Percentiles rank a stretch among this genome's conserved stretches.
phyloP scores from a whole-genome alignment of 2,113 vertebrate genomes.

The Corydoras maculifer region DNA sequence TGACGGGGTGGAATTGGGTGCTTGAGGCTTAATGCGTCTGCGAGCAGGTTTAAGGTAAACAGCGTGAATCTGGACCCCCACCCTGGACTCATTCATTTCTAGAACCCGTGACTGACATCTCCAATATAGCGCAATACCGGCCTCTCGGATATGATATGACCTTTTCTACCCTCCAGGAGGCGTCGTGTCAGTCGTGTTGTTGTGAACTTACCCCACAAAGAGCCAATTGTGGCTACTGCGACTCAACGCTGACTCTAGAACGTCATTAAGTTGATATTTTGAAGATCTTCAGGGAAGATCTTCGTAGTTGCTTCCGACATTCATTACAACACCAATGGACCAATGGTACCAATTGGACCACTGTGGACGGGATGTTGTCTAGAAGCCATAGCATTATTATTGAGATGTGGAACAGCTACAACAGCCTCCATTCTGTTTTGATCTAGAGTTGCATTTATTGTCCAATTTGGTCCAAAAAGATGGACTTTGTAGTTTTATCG shows the following conservation, averaged over 20 bases:
- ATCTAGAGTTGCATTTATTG: too few relatives aligned
- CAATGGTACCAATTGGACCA: too few relatives aligned
- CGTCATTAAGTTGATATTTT: conserved; percentile 30
- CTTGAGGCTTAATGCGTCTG: conserved; percentile 25
- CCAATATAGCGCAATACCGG: conserved; percentile 19
- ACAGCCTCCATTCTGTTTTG: too few relatives aligned
- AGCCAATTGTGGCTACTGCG: conserved; percentile 22
- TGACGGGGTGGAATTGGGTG: background rate
- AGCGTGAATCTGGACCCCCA: conserved; percentile 1
- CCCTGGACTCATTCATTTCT: conserved; percentile 11
- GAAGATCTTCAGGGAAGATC: too few relatives aligned
- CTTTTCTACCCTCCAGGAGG: conserved; percentile 31
- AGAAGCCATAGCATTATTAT: too few relatives aligned
- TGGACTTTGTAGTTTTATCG: too few relatives aligned
- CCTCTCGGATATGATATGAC: conserved; percentile 28
- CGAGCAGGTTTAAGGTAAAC: conserved; percentile 24
- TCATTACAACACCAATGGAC: too few relatives aligned
- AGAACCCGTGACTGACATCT: conserved; percentile 19
- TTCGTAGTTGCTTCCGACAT: too few relatives aligned
- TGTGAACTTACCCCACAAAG: conserved; percentile 13
- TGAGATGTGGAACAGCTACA: too few relatives aligned
- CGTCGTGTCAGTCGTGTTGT: conserved; percentile 25
- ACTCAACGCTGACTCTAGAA: conserved; percentile 32
- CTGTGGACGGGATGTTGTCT: too few relatives aligned
- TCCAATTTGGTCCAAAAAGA: too few relatives aligned